Conservation (phyloP, 2,888 invertebrate genomes). For the Eristalis tenax region DNA sequence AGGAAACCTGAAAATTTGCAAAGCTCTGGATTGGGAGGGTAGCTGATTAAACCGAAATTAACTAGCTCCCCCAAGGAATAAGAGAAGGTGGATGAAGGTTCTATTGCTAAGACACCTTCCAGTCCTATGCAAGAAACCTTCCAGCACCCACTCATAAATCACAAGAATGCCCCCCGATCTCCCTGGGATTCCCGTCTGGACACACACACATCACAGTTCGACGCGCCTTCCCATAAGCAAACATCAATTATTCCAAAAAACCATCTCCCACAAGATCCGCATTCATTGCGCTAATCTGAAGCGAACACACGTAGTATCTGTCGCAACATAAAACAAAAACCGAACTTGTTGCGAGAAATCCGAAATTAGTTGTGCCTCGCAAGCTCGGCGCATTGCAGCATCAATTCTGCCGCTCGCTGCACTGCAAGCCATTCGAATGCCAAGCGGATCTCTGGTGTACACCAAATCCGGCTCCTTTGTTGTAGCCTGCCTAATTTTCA, state of each 20-base stretch:
- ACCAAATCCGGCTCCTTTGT: constrained; percentile 2
- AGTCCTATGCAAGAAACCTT: too few relatives aligned
- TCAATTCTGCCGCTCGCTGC: background rate
- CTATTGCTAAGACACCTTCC: too few relatives aligned
- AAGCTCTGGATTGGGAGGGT: too few relatives aligned
- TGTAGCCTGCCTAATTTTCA: constrained; percentile 28
- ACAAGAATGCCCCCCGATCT: too few relatives aligned
- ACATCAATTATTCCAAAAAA: background rate
- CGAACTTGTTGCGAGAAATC: background rate
- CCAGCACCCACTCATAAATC: too few relatives aligned
- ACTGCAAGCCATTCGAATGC: background rate
- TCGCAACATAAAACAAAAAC: background rate
- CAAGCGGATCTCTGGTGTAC: background rate
- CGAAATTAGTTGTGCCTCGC: background rate
- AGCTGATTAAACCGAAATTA: too few relatives aligned
- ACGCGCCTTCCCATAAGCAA: background rate
- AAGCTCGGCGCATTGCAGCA: background rate
- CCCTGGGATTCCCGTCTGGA: background rate
- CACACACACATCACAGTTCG: background rate
- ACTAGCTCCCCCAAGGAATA: too few relatives aligned
- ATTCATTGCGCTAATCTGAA: background rate
- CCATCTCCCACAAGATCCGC: constrained; percentile 5
- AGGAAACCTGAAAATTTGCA: too few relatives aligned
- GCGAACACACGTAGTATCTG: background rate
- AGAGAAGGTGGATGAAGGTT: too few relatives aligned